Base-by-base conservation (phyloP, 2,888 invertebrate genomes). In the Eristalinus aeneus region DNA sequence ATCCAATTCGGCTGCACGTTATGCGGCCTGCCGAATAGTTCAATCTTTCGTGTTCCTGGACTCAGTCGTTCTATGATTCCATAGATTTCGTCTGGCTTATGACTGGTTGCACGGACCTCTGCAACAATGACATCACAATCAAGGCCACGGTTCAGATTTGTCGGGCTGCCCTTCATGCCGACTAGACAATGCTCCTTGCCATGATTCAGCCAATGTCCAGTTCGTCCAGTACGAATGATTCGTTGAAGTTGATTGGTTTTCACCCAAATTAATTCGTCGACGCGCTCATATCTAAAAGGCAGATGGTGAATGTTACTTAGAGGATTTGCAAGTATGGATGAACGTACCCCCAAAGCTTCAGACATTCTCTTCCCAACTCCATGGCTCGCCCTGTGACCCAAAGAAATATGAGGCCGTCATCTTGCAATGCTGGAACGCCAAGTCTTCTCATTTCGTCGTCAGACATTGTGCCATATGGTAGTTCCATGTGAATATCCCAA, bases 401-500 rank as follows among this genome's bases (percentile, higher is more conserved):
- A 0, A 99, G 94, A 93, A 99, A 99, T 88, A 99, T 96, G 8
- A 98, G 95, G 0, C 99, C 99, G 90, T 98, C 98, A 91, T 99
- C 98, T 92, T 99, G 98, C 56, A 99, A 93, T 72, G 97, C 96
- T 0, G 98, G 98, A 72, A 99, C 97, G 1, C 98, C 98, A 20
- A 99, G 93, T 83, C 97, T 97, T 68, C 99, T 94, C 99, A 99
- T 99, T 94, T 99, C 99, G 91, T 99, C 98, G 91, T 99, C 99
- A 0, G 98, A 98, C 98, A 99, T 98, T 0, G 99, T 99, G 1
- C 92, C 99, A 92, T 99, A 99, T 0, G 99, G 99, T 61, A 99
- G 93, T 93, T 99, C 99, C 99, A 99, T 99, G 92, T 99, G 99
- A 88, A 99, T 99, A 91, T 99, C 99, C 99, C 99, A 99, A 0